phyloP scores from a whole-genome alignment of 2,888 invertebrate species.

The Patella pellucida region DNA sequence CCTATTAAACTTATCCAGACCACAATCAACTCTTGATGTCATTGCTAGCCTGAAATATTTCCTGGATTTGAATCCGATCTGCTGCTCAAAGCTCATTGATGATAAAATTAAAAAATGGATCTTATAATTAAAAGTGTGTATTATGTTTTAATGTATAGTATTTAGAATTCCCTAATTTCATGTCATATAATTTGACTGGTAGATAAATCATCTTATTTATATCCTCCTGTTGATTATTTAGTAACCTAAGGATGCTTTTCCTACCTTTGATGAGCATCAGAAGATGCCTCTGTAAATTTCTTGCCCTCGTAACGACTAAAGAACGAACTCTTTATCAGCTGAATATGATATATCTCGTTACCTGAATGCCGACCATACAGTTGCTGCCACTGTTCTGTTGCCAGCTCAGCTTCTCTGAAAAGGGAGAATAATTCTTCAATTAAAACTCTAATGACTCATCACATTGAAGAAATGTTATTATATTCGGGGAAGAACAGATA shows the following conservation, averaged over 20 bases:
- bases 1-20: too few species aligned
- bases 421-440: neutral
- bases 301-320: slow-evolving; percentile 98
- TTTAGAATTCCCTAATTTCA: neutral
- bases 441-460: too few species aligned
- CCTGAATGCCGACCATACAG: slow-evolving; percentile 98
- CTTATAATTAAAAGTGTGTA: slow-evolving; percentile 4
- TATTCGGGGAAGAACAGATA: too few species aligned
- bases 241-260: slow-evolving; percentile 34
- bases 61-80: too few species aligned
- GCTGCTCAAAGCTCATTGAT: too few species aligned
- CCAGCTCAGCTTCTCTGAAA: slow-evolving; percentile 90
- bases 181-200: neutral
- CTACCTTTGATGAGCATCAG: slow-evolving; percentile 97
- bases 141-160: neutral
- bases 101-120: too few species aligned
- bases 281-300: slow-evolving; percentile 98
- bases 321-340: slow-evolving; percentile 92
- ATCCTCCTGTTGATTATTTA: neutral
- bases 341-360: slow-evolving; percentile 99
- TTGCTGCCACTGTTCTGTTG: slow-evolving; percentile 97
- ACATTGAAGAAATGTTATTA: too few species aligned
- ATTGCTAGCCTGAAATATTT: too few species aligned
- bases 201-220: too few species aligned
- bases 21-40: too few species aligned